Evolutionary conservation across 2,888 invertebrate genomes (phyloP).

Genomic region (Tuberolachnus salignus): DNA sequence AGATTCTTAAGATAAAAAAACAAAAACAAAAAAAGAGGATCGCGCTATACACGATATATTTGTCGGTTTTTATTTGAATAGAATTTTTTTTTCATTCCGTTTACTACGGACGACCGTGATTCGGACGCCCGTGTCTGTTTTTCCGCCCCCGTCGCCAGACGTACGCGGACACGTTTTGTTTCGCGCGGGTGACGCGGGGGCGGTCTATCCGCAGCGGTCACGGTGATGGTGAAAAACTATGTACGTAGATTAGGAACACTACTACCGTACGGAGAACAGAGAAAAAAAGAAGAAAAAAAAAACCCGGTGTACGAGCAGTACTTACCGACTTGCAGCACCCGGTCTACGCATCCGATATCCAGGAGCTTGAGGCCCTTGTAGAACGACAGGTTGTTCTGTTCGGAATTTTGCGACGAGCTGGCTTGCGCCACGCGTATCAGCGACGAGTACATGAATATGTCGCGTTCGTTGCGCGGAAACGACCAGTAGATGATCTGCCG

Average conservation of each 20-base stretch:
- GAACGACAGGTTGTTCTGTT: constrained; percentile 82
- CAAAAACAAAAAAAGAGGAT: not conserved
- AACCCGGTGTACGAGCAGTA: constrained; percentile 60
- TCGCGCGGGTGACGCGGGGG: constrained; percentile 20
- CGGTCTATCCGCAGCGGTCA: constrained; percentile 21
- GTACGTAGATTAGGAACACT: not conserved
- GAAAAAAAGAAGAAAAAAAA: too few relatives aligned
- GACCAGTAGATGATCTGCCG: constrained; percentile 87
- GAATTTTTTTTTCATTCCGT: not conserved
- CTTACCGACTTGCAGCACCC: constrained; percentile 89
- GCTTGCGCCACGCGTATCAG: constrained; percentile 68
- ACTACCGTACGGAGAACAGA: too few relatives aligned
- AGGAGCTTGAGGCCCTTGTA: constrained; percentile 84
- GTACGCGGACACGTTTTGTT: not conserved
- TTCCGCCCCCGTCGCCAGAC: constrained; percentile 15
- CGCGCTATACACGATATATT: not conserved
- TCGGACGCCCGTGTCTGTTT: constrained; percentile 25
- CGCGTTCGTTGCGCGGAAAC: constrained; percentile 84
- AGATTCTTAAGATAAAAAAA: not conserved
- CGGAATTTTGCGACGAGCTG: constrained; percentile 65
- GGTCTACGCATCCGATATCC: constrained; percentile 81
- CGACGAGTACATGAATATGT: constrained; percentile 89
- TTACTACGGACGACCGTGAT: constrained; percentile 1
- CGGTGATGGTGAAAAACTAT: not conserved
- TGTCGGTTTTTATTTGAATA: not conserved